Evolutionary conservation across 2,113 vertebrate genomes (phyloP), one percentile per base, ranked within the genome.

Genomic region (Atrichornis clamosus): DNA sequence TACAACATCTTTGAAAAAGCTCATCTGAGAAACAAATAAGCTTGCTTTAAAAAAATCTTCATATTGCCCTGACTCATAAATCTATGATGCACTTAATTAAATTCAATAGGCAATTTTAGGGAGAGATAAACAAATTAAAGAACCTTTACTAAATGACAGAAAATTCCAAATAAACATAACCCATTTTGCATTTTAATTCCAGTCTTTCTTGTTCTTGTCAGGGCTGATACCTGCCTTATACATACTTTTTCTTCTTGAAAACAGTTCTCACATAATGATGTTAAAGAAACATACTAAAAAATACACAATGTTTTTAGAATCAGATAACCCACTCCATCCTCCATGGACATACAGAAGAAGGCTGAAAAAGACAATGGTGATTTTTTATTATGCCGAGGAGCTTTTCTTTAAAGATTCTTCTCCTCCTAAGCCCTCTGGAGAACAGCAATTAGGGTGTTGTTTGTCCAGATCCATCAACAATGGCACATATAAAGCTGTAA

Each of bases 61-160:
- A 78, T 84, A 75, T 89, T 92, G 60, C 60, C 79, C 73, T 93
- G 83, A 89, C 93, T 96, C 83, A 93, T 92, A 96, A 96, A 95
- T 96, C 86, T 90, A 49, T 68, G 84, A 80, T 94, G 73, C 49
- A 88, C 96, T 96, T 94, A 93, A 95, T 96, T 96, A 93, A 97
- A 96, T 96, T 94, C 95, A 96, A 92, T 87, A 92, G 44, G 58
- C 76, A 90, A 90, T 95, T 94, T 92, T 90, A 90, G 65, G 28
- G 60, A 94, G 90, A 94, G 83, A 94, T 76, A 96, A 97, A 94
- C 92, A 96, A 96, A 96, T 96, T 95, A 93, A 92, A 78, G 73
- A 96, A 78, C 35, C 49, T 89, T 69, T 81, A 69, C 73, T 93
- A 94, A 94, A 96, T 79, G 86, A 90, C 44, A 89, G 68, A 84